phyloP scores from a whole-genome alignment of 2,113 vertebrate genomes.

The Atractosteus spatula region DNA sequence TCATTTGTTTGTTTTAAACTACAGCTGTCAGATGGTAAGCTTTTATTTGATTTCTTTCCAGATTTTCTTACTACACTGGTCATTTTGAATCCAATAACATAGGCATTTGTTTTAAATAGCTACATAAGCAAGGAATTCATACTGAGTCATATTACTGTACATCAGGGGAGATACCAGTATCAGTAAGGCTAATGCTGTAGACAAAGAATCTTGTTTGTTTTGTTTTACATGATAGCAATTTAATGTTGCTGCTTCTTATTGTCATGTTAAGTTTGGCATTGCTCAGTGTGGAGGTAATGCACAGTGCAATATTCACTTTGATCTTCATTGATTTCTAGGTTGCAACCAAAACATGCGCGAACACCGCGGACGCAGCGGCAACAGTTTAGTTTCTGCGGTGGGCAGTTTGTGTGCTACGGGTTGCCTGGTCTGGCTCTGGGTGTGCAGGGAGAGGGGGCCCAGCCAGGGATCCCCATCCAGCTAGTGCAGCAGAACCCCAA shows the following conservation, averaged over 20 bases:
- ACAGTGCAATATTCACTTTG: no score
- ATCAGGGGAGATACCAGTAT: no score
- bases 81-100: no score
- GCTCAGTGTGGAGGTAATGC: no score
- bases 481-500: slow-evolving; percentile 30
- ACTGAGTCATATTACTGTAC: no score
- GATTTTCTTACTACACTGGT: not conserved
- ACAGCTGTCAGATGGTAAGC: not conserved
- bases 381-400: slow-evolving; percentile 46
- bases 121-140: no score
- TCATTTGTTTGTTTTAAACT: not conserved
- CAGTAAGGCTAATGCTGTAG: no score
- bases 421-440: slow-evolving; percentile 36
- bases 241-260: no score
- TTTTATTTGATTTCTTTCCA: not conserved
- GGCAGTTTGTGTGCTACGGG: slow-evolving; percentile 28
- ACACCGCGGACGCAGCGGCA: slow-evolving; percentile 24
- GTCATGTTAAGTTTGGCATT: no score
- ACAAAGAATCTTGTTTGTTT: no score
- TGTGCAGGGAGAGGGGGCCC: slow-evolving; percentile 4
- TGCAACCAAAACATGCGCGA: slow-evolving; percentile 19
- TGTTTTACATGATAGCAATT: no score
- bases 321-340: slow-evolving; percentile 19
- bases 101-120: no score
- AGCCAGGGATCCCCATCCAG: slow-evolving; percentile 19